Evolutionary conservation across 2,888 invertebrate species (phyloP), one percentile per base, ranked within the genome.

Genomic region (Ophion costatus): DNA sequence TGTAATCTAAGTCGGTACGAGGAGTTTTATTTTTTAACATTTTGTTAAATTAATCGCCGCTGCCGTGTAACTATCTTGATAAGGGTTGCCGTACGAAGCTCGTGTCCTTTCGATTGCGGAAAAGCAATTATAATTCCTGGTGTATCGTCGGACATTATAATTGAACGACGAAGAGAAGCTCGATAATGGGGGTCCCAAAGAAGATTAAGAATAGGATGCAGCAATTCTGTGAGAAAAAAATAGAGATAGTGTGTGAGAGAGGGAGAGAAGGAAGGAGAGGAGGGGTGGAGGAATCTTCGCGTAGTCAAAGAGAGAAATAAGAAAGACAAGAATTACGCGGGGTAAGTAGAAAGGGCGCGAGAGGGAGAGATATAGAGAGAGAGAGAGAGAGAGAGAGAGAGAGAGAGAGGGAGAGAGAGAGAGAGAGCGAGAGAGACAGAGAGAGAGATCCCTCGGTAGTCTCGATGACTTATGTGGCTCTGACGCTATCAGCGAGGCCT

Each of bases 391-490:
- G 87, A 87, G 88, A 87, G 88, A 22, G 69, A 89, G 88, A 87
- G 88, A 87, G 88, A 86, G 88, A 87, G 88, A 24, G 79, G 59
- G 63, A 73, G 70, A 81, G 88, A 90, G 87, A 86, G 87, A 87
- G 87, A 33, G 45, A 89, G 87, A 87, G 88, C 86, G 88, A 22
- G 69, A 89, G 88, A 87, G 88, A 86, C 88, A 87, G 88, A 24
- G 79, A 59, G 63, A 73, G 70, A 81, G 88, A 90, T 84, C 91
- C 90, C 89, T 92, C 91, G 92, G 92, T 93, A 92, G 92, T 91
- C 92, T 90, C 93, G 93, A 93, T 93, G 93, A 93, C 93, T 93
- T 93, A 93, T 93, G 93, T 93, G 91, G 91, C 90, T 92, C 92
- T 92, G 93, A 93, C 93, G 93, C 92, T 93, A 93, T 93, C 93